Evolutionary conservation across 2,888 invertebrate species (phyloP), one percentile per base, ranked within the genome.

Genomic region (Fragum sueziense): DNA sequence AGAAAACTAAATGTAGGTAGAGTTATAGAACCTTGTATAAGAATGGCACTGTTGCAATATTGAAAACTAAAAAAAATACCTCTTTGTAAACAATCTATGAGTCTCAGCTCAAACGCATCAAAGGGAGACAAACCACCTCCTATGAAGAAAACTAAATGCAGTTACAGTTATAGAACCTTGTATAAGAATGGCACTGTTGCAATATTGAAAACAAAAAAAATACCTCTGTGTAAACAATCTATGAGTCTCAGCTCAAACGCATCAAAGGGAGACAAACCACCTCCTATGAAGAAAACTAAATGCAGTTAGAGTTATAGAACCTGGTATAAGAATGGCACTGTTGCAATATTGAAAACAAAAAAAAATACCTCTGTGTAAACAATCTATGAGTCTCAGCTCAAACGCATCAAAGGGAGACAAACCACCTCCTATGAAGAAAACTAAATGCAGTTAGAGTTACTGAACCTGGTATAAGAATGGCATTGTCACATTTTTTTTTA

Each of bases 371-470:
- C 79, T 91, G 22, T 83, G 82, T 67, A 90, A 89, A 85, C 90
- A 90, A 76, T 85, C 89, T 11, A 90, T 90, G 34, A 91, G 91
- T 74, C 41, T 91, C 6, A 88, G 86, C 65, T 91, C 91, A 82
- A 61, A 86, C 80, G 41, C 79, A 70, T 72, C 74, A 41, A 85
- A 76, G 29, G 72, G 68, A 20, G 86, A 87, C 9, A 79, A 79
- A 47, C 70, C 80, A 31, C 86, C 87, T 47, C 84, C 85, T 0
- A 47, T 90, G 65, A 91, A 91, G 82, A 89, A 85, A 87, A 86
- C 79, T 9, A 90, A 88, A 86, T 86, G 91, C 90, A 85, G 82
- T 85, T 76, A 27, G 27, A 57, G 57, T 61, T 20, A 61, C 3
- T 41, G 9, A 41, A 41, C 17, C 41, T 17, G 9, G 7, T 29